Evolutionary conservation across 2,888 invertebrate species (phyloP), one percentile per base, ranked within the genome.

Genomic region (Mactromeris polynyma): DNA sequence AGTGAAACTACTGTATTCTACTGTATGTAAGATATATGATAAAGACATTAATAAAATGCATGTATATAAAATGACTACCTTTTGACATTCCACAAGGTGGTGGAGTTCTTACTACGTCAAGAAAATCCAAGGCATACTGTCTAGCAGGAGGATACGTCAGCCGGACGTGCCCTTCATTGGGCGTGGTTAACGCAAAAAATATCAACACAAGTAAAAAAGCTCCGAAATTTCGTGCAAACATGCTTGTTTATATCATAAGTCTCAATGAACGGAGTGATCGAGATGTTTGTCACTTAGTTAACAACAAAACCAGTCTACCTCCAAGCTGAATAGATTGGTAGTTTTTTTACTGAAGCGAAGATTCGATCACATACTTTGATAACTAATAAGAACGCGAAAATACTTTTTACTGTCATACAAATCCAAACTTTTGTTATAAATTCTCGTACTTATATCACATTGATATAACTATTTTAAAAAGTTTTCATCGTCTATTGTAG

Each of bases 51-150:
- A n/a, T n/a, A n/a, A n/a, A n/a, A n/a, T n/a, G n/a, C n/a, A 64
- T 64, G 26, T 64, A 26, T 64, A 64, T 7, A 64, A 64, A 21
- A 7, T 26, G 9, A 64, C 46, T 89, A 93, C 94, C 98, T 98
- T 98, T 98, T 38, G 99, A 98, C 98, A 99, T 99, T 93, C 99
- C 99, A 97, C 99, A 99, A 89, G 99, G 99, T 90, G 98, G 98
- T 95, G 98, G 98, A 46, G 99, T 99, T 95, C 99, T 97, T 79
- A 98, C 98, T 96, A 98, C 99, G 96, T 99, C 99, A 97, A 99
- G 97, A 97, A 99, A 99, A 97, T 99, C 99, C 97, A 99, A 97
- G 95, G 98, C 98, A 96, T 98, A 98, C 96, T 98, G 98, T 95
- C 99, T 97, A 0, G 99, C 99, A 0, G 98, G 98, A 86, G 99